These are phyloP conservation scores for Pantherophis vulpinus DNA, from an alignment of 2,797 vertebrate genomes.

Conservation along the genomic window DNA sequence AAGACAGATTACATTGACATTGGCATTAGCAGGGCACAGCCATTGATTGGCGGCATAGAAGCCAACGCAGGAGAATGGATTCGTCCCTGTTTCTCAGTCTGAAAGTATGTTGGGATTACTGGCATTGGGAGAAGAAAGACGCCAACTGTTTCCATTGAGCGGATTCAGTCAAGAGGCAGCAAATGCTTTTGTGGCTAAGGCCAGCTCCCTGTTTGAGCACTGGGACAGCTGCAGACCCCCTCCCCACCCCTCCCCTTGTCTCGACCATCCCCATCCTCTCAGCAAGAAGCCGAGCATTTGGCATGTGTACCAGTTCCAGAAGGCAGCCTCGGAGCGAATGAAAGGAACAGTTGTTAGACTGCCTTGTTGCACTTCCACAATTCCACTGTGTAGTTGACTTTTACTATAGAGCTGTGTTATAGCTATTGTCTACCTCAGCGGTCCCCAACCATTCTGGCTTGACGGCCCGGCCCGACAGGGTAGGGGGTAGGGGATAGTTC, in stretches of 20 bases:
- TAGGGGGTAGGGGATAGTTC: too few relatives aligned
- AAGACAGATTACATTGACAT: not conserved
- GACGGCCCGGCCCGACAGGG: too few relatives aligned
- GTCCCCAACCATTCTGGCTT: too few relatives aligned
- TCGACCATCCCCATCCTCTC: not conserved
- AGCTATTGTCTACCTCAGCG: not conserved
- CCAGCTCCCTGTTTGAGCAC: not conserved
- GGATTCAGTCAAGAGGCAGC: too few relatives aligned
- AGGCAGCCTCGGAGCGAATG: not conserved
- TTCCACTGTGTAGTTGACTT: not conserved
- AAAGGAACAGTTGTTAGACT: not conserved
- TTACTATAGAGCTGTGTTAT: not conserved
- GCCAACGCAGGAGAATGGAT: not conserved
- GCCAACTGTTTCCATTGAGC: not conserved
- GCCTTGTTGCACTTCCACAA: not conserved
- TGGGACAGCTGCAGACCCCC: not conserved
- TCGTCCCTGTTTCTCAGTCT: not conserved
- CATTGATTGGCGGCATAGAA: not conserved
- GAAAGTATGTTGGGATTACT: not conserved
- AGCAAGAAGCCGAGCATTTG: not conserved
- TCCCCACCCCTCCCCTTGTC: too few relatives aligned
- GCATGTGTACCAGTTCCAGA: too few relatives aligned
- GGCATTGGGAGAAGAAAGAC: not conserved
- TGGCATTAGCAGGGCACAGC: not conserved
- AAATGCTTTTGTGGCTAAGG: not conserved